phyloP scores from a whole-genome alignment of 1,140 invertebrate species.

The Panagrolaimus sp. region DNA sequence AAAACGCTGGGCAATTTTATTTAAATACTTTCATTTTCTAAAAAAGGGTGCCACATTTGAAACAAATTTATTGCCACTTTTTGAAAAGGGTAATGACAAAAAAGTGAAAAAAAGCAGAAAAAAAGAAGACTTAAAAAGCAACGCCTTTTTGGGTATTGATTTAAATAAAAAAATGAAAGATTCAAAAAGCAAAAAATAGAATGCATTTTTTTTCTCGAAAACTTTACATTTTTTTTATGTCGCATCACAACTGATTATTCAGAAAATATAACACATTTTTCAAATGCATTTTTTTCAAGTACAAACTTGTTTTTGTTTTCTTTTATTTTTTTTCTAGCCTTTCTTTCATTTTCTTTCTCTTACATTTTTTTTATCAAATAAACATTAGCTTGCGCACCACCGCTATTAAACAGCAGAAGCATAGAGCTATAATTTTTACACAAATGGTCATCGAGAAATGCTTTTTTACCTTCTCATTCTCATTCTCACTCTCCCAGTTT shows the following conservation, averaged over 20 bases:
- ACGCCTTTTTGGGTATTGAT: slow-evolving; percentile 10
- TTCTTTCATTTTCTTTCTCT: too few relatives aligned
- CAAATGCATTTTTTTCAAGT: slow-evolving; percentile 4
- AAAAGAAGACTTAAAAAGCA: neutral
- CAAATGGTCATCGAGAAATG: too few relatives aligned
- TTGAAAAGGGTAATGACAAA: too few relatives aligned
- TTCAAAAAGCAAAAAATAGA: slow-evolving; percentile 7
- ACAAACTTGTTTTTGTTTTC: neutral
- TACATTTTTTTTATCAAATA: too few relatives aligned
- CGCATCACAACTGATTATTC: neutral
- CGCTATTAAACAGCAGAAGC: too few relatives aligned
- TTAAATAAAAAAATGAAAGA: slow-evolving; percentile 11
- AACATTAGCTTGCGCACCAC: too few relatives aligned
- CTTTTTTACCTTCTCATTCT: too few relatives aligned
- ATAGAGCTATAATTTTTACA: too few relatives aligned
- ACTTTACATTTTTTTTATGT: neutral
- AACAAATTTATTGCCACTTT: slow-evolving; percentile 2
- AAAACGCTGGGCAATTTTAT: neutral
- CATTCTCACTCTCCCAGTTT: too few relatives aligned
- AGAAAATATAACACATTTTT: neutral
- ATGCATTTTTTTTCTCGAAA: neutral
- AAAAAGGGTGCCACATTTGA: neutral
- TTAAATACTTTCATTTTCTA: neutral
- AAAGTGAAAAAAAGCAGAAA: neutral
- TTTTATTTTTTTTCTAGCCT: too few relatives aligned